phyloP scores from a whole-genome alignment of 1,140 invertebrate genomes.

The Drosophila sulfurigaster region DNA sequence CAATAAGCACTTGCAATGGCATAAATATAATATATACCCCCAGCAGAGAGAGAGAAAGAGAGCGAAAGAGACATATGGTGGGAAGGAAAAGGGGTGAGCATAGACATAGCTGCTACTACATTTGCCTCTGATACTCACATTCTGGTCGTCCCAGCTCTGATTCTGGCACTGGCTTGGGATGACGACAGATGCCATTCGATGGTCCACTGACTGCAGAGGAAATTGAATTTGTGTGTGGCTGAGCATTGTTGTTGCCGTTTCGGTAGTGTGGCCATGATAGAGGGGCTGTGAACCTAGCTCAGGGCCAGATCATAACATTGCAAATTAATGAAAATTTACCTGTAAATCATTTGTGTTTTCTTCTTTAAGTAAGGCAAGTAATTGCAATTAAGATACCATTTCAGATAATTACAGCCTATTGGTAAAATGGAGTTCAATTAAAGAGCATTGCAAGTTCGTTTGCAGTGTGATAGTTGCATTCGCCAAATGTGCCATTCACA shows the following conservation, averaged over 20 bases:
- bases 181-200: slow-evolving; percentile 37
- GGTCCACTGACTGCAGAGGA: slow-evolving; percentile 63
- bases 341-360: neutral
- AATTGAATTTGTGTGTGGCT: slow-evolving; percentile 68
- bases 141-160: slow-evolving; percentile 7
- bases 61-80: neutral
- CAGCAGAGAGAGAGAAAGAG: slow-evolving; percentile 39
- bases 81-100: neutral
- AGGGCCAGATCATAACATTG: slow-evolving; percentile 37
- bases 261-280: slow-evolving; percentile 14
- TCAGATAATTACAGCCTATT: too few species aligned
- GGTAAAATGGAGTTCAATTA: neutral
- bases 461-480: slow-evolving; percentile 7
- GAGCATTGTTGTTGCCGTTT: slow-evolving; percentile 20
- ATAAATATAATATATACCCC: slow-evolving; percentile 75
- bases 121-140: slow-evolving; percentile 14
- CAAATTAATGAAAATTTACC: slow-evolving; percentile 41
- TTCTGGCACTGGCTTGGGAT: slow-evolving; percentile 14
- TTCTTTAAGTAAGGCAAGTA: neutral
- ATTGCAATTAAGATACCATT: too few species aligned
- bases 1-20: slow-evolving; percentile 76
- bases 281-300: slow-evolving; percentile 16
- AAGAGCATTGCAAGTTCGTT: slow-evolving; percentile 9
- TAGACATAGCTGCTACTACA: slow-evolving; percentile 22
- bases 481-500: slow-evolving; percentile 46